A percentile compares a stretch with the other conserved stretches of the same genome.
These are phyloP conservation scores for Clarias macrocephalus DNA, from an alignment of 2,113 vertebrate species.

Conservation along the genomic window DNA sequence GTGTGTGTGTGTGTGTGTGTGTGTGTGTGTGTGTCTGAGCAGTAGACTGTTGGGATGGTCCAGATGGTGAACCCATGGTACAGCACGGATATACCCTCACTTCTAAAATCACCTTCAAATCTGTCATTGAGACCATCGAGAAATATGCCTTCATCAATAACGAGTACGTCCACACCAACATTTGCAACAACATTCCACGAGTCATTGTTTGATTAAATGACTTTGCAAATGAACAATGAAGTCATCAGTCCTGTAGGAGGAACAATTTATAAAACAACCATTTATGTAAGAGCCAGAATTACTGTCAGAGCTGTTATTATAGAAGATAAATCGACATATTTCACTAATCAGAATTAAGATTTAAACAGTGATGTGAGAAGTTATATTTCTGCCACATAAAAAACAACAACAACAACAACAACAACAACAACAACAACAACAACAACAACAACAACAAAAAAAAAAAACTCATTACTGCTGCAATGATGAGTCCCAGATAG, in stretches of 20 bases:
- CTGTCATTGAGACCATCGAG: slow-evolving; percentile 92
- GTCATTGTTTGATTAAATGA: neutral
- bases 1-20: neutral
- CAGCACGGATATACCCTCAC: slow-evolving; percentile 97
- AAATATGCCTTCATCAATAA: slow-evolving; percentile 94
- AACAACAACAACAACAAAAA: no score
- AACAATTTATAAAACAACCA: neutral
- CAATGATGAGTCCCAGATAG: neutral
- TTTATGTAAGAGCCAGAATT: neutral
- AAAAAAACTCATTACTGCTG: neutral
- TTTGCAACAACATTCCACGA: neutral
- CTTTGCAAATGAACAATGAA: neutral
- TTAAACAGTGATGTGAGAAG: neutral
- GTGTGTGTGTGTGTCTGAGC: slow-evolving; percentile 10
- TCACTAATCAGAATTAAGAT: neutral
- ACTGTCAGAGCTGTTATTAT: neutral
- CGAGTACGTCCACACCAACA: slow-evolving; percentile 75
- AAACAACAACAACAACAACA: neutral
- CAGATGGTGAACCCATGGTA: slow-evolving; percentile 93
- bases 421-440: no score
- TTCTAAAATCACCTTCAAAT: slow-evolving; percentile 92
- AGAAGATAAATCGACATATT: neutral
- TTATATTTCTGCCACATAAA: neutral
- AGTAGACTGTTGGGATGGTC: slow-evolving; percentile 99
- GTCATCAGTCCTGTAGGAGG: neutral